These are phyloP conservation scores for Drosophila lacteicornis DNA, from an alignment of 1,140 invertebrate genomes.

Conservation along the genomic window DNA sequence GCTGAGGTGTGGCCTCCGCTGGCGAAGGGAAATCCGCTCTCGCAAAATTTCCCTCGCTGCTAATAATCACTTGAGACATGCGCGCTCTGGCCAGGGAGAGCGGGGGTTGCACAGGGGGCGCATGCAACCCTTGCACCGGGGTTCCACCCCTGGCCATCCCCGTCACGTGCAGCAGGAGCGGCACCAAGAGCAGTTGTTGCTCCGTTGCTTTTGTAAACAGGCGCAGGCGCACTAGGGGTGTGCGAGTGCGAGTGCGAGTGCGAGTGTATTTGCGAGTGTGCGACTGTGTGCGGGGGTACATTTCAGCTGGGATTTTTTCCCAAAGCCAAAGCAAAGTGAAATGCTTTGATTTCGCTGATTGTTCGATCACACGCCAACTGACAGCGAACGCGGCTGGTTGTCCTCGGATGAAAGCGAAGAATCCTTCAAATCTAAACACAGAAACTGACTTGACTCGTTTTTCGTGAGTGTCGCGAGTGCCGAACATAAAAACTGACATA, in stretches of 20 bases:
- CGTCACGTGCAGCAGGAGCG: constrained; percentile 50
- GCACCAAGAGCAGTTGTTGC: constrained; percentile 29
- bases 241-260: constrained; percentile 1
- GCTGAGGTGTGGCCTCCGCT: constrained; percentile 73
- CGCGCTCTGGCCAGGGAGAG: constrained; percentile 33
- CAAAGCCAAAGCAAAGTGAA: constrained; percentile 72
- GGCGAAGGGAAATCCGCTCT: constrained; percentile 66
- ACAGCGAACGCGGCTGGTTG: constrained; percentile 83
- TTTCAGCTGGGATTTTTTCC: constrained; percentile 69
- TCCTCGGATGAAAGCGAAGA: constrained; percentile 43
- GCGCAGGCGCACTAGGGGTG: constrained; percentile 61
- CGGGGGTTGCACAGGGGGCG: constrained; percentile 45
- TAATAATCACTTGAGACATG: constrained; percentile 80
- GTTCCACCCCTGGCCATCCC: constrained; percentile 48
- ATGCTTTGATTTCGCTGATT: constrained; percentile 82
- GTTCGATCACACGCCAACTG: constrained; percentile 83
- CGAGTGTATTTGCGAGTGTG: constrained; percentile 14
- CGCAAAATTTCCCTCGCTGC: constrained; percentile 75
- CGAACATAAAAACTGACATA: constrained; percentile 8
- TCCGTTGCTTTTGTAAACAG: constrained; percentile 82
- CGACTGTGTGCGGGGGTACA: constrained; percentile 63
- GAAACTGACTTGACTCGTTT: constrained; percentile 10
- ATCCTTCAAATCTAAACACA: neutral
- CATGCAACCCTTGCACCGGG: constrained; percentile 67
- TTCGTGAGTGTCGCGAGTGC: constrained; percentile 25